Evolutionary conservation across 2,797 vertebrate species (phyloP), one percentile per base, ranked within the genome.

Genomic region (Chloroceryle amazona): DNA sequence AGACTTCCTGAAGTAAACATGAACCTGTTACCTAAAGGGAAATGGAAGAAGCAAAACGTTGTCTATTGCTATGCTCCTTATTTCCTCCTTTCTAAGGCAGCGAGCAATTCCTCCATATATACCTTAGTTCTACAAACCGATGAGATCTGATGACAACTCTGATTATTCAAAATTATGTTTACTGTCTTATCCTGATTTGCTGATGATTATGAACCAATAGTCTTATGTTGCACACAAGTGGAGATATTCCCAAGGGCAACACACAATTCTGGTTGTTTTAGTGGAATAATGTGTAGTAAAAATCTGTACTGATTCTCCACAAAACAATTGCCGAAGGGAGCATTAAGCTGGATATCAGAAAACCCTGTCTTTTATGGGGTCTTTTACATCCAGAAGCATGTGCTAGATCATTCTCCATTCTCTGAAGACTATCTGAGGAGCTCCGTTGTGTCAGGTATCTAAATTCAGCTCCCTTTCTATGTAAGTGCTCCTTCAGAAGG

Each of bases 1-100:
- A 93, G 65, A 76, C 57, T 94, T 93, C 76, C 84, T 86, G 71
- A 90, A 67, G 86, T 92, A 96, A 96, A 93, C 46, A 87, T 95
- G 82, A 74, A 90, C 70, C 55, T 88, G 29, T 74, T 94, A 87
- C 62, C 65, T 76, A 63, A 61, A 67, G 52, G 51, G 71, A 85
- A 76, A 85, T 41, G 63, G 65, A 70, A 82, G 52, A 49, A 82
- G 70, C 31, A 73, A 89, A 79, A 74, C 0, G 1, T 72, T 94
- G n/a, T 47, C 46, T 81, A 22, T 68, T 86, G 21, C 60, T 88
- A 5, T 65, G 54, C 26, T 44, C 7, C 39, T 86, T 81, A 47
- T 88, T 95, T 94, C 68, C 68, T 72, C 19, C 41, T 79, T 60
- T 66, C 25, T 54, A 87, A 90, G 26, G 66, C 83, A 87, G 71